Evolutionary conservation across 2,888 invertebrate species (phyloP).

Genomic region (Oscheius sp.): DNA sequence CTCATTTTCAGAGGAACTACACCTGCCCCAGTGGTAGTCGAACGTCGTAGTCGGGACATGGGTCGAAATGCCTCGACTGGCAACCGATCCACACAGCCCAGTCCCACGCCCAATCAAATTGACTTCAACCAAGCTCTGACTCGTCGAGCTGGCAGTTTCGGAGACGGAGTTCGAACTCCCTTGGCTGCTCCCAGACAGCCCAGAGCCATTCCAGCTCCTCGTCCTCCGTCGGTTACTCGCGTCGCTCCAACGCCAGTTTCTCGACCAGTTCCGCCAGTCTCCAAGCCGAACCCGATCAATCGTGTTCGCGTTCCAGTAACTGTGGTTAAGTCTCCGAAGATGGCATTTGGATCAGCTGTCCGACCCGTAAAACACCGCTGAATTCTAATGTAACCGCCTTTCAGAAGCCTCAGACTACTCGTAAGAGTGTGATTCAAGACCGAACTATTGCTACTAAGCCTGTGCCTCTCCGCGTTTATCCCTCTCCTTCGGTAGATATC

Average conservation of each 20-base stretch:
- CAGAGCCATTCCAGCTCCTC: neutral
- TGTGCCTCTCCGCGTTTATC: neutral
- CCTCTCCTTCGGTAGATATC: neutral
- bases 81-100: conserved; percentile 1
- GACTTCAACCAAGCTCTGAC: conserved; percentile 14
- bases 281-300: neutral
- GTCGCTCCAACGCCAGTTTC: neutral
- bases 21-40: neutral
- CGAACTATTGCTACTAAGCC: neutral
- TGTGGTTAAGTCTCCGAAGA: conserved; percentile 12
- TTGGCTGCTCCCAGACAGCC: neutral
- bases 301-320: conserved; percentile 9
- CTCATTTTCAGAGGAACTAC: neutral
- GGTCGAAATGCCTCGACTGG: neutral
- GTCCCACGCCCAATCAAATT: conserved; percentile 14
- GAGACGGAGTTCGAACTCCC: neutral
- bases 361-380: neutral
- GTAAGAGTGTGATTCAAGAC: neutral
- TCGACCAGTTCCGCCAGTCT: neutral
- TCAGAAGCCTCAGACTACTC: neutral
- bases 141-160: conserved; percentile 11
- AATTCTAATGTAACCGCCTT: neutral
- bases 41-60: conserved; percentile 19
- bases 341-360: conserved; percentile 27
- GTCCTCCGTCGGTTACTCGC: neutral